Base-by-base conservation (phyloP, 2,888 invertebrate genomes). In the Glyphotaelius pellucidus region DNA sequence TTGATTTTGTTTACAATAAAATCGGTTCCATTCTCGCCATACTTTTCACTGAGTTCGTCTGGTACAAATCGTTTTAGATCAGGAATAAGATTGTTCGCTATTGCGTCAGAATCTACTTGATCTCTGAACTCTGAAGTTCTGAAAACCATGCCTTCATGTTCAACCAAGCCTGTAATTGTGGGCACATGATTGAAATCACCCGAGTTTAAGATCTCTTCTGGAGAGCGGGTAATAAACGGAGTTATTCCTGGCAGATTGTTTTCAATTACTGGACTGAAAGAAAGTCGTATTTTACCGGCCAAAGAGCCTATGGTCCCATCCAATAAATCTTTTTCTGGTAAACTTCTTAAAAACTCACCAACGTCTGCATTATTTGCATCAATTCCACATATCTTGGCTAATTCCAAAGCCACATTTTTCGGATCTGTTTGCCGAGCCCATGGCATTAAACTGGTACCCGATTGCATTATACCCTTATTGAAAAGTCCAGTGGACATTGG, bases 181-280 rank as follows among this genome's bases (percentile, higher is more conserved):
- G 91, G 87, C 19, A 91, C 88, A 47, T 47, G 79, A 80, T n/a
- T 42, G 79, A 80, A 91, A 9, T n/a, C 30, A 12, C 81, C 87
- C 15, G 88, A 25, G 31, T 91, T 87, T 80, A 88, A 83, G 1
- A 87, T 35, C 19, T 80, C 31, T n/a, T 38, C 31, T 0, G 96
- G 95, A n/a, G 95, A 94, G 89, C 95, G 95, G 7, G 95, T 94
- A 32, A 97, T 94, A 94, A 97, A 96, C 11, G 95, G 95, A 91
- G 95, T 95, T 94, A 95, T 95, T 79, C 95, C 95, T 1, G 85
- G 80, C 38, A 94, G 94, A 25, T 95, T 92, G 4, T 94, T 94
- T 93, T 96, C 95, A 87, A 96, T 93, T 84, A 96, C 96, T 11
- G 96, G 95, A 25, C 96, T 96, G 93, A 96, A 96, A 30, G 95